phyloP scores from a whole-genome alignment of 2,888 invertebrate species.

The Scrobipalpa atriplicella region DNA sequence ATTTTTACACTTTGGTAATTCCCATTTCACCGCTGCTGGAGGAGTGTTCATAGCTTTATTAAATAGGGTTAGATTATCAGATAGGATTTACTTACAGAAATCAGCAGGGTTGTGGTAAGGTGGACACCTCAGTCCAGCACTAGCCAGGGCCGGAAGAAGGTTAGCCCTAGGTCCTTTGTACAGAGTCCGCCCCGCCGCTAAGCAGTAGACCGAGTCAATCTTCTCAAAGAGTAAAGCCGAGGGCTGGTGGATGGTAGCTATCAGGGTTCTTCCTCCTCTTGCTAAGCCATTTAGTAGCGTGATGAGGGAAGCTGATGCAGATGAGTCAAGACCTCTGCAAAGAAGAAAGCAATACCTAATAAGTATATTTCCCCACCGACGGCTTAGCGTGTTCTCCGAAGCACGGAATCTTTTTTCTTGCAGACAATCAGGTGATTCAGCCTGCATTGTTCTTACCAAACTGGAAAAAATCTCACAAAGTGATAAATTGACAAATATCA shows the following conservation, averaged over 20 bases:
- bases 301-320: conserved; percentile 93
- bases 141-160: conserved; percentile 90
- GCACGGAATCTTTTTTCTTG: too few relatives aligned
- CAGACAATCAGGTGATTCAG: too few relatives aligned
- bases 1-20: too few relatives aligned
- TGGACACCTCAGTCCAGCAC: conserved; percentile 91
- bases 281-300: conserved; percentile 91
- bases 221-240: conserved; percentile 96
- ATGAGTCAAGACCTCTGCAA: conserved; percentile 93
- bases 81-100: conserved; percentile 88
- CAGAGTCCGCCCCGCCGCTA: conserved; percentile 91
- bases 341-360: conserved; percentile 19
- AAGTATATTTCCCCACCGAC: too few relatives aligned
- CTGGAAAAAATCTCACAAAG: too few relatives aligned
- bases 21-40: neutral
- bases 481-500: too few relatives aligned
- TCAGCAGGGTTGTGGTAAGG: conserved; percentile 98
- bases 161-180: conserved; percentile 90
- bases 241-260: conserved; percentile 97
- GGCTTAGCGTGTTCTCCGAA: too few relatives aligned
- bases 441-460: too few relatives aligned
- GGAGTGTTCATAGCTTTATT: neutral
- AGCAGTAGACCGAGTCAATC: conserved; percentile 94
- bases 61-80: neutral
- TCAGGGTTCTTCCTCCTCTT: conserved; percentile 92